Evolutionary conservation across 2,113 vertebrate genomes (phyloP).

Genomic region (Poeciliopsis prolifica): DNA sequence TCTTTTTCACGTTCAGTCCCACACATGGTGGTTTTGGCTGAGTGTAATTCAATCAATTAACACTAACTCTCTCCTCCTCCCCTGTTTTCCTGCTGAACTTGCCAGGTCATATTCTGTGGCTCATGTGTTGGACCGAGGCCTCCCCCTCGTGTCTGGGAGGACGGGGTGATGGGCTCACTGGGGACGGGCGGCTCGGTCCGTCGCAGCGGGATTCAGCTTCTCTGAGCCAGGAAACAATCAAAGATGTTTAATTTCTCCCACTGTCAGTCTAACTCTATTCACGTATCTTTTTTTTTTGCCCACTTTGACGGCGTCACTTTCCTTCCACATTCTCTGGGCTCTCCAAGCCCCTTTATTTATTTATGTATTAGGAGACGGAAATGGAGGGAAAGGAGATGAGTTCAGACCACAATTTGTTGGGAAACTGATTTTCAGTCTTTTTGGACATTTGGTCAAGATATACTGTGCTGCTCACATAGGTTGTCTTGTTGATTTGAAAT

Average conservation of each 20-base stretch:
- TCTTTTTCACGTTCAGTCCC: slow-evolving; percentile 41
- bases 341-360: slow-evolving; percentile 73
- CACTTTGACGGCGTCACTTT: slow-evolving; percentile 54
- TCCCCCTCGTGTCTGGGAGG: slow-evolving; percentile 59
- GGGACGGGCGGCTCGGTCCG: slow-evolving; percentile 44
- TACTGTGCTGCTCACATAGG: neutral
- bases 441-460: neutral
- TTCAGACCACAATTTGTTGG: slow-evolving; percentile 33
- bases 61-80: slow-evolving; percentile 62
- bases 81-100: slow-evolving; percentile 70
- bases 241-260: slow-evolving; percentile 37
- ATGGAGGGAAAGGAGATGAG: slow-evolving; percentile 75
- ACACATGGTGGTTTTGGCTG: slow-evolving; percentile 59
- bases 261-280: slow-evolving; percentile 37
- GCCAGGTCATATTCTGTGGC: slow-evolving; percentile 71
- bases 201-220: slow-evolving; percentile 58
- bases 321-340: slow-evolving; percentile 69
- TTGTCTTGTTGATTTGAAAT: neutral
- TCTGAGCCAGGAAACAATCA: slow-evolving; percentile 74
- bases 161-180: slow-evolving; percentile 44
- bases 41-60: slow-evolving; percentile 77
- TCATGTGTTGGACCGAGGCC: slow-evolving; percentile 70
- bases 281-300: slow-evolving; percentile 44
- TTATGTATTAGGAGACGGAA: slow-evolving; percentile 81
- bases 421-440: neutral